These are phyloP conservation scores for Avahi laniger DNA, from an alignment of 2,797 vertebrate species.

Conservation along the genomic window DNA sequence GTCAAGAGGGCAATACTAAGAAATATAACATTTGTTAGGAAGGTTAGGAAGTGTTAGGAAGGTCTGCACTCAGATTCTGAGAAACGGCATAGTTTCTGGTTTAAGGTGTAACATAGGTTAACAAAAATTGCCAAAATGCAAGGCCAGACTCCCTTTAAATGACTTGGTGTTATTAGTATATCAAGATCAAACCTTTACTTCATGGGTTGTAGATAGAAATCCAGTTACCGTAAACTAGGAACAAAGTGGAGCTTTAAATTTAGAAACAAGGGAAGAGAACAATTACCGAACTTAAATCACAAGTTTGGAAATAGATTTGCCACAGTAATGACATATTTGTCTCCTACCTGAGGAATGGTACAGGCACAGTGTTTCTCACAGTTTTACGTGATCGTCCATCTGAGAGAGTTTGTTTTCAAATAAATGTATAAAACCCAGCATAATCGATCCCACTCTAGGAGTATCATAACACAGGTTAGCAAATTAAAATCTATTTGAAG, in stretches of 20 bases:
- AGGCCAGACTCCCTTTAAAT: not conserved
- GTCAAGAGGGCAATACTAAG: not conserved
- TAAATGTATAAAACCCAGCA: not conserved
- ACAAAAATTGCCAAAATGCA: not conserved
- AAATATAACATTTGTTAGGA: not conserved
- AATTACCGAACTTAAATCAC: not conserved
- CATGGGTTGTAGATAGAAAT: not conserved
- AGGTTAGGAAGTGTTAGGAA: not conserved
- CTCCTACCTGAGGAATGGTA: not conserved
- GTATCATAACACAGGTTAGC: not conserved
- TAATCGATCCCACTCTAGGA: not conserved
- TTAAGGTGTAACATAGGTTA: not conserved
- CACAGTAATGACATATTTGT: too few relatives aligned
- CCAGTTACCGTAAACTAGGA: not conserved
- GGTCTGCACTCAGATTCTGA: not conserved
- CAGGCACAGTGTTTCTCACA: not conserved
- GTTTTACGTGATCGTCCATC: not conserved
- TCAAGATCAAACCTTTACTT: not conserved
- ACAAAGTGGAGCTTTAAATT: not conserved
- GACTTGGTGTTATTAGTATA: not conserved
- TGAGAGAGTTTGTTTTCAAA: not conserved
- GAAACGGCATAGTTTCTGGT: not conserved
- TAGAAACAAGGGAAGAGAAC: not conserved
- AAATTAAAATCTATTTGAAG: conserved; percentile 63
- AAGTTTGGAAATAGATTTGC: not conserved